Evolutionary conservation across 2,113 vertebrate species (phyloP).

Genomic region (Salvelinus namaycush): DNA sequence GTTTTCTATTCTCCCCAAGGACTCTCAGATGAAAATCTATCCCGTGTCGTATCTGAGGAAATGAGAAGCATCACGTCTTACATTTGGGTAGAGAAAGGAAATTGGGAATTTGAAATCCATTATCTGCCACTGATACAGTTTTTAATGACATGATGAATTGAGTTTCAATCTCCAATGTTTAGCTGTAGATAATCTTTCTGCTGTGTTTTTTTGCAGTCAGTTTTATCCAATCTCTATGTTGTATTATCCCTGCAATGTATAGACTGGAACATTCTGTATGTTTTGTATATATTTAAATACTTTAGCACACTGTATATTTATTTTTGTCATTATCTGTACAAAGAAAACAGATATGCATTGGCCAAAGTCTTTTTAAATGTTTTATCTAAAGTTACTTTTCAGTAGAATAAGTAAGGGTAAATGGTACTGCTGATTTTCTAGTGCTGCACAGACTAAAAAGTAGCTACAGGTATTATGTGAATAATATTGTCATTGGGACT

Average conservation of each 20-base stretch:
- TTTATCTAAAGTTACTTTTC: constrained; percentile 2
- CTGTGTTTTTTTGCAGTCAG: background rate
- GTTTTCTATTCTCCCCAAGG: background rate
- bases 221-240: background rate
- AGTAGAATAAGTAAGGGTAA: constrained; percentile 1
- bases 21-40: background rate
- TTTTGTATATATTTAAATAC: constrained; percentile 83
- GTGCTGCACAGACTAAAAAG: constrained; percentile 20
- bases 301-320: constrained; percentile 82
- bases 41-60: background rate
- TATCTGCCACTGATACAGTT: background rate
- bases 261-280: constrained; percentile 74
- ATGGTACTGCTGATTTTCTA: constrained; percentile 33
- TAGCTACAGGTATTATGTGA: background rate
- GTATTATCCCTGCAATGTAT: constrained; percentile 49
- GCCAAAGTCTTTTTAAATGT: constrained; percentile 72
- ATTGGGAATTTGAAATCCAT: background rate
- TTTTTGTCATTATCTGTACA: constrained; percentile 77
- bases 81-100: background rate
- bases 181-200: constrained; percentile 1
- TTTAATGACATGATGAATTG: background rate
- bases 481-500: background rate
- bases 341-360: constrained; percentile 57
- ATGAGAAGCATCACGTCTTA: background rate
- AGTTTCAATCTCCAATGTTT: constrained; percentile 1